These are phyloP conservation scores for Panurus biarmicus DNA, from an alignment of 2,113 vertebrate species.

Conservation along the genomic window DNA sequence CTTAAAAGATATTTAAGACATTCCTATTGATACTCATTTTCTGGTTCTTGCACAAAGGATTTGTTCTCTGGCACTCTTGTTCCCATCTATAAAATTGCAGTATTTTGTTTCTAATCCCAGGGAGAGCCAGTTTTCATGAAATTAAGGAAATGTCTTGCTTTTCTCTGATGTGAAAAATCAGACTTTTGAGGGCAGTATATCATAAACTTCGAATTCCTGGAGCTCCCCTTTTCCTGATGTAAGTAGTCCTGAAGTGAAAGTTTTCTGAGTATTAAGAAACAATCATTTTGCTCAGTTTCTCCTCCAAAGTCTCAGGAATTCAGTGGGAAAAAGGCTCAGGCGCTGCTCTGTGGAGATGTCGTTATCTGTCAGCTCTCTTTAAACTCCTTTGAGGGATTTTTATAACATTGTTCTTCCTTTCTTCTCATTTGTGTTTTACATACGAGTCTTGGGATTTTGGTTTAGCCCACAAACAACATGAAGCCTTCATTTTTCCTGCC, in stretches of 20 bases:
- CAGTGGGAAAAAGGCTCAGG: background rate
- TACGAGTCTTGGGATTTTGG: constrained; percentile 41
- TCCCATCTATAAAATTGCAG: background rate
- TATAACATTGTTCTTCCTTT: constrained; percentile 17
- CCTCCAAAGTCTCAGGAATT: background rate
- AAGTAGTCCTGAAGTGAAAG: background rate
- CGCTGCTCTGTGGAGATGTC: background rate
- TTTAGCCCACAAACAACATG: constrained; percentile 45
- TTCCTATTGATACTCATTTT: background rate
- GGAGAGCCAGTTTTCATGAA: background rate
- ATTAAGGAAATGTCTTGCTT: background rate
- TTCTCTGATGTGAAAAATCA: background rate
- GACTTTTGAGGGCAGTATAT: background rate
- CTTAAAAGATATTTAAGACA: background rate
- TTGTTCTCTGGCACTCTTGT: background rate
- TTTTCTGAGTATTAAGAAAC: background rate
- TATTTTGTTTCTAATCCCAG: background rate
- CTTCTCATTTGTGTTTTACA: constrained; percentile 35
- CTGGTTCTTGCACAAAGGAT: background rate
- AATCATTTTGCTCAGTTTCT: background rate
- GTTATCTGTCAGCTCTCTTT: background rate
- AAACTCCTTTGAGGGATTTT: background rate
- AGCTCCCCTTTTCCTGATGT: background rate
- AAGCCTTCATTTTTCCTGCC: constrained; percentile 41
- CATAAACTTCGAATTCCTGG: background rate